phyloP scores from a whole-genome alignment of 2,797 vertebrate genomes.

The Potorous gilbertii region DNA sequence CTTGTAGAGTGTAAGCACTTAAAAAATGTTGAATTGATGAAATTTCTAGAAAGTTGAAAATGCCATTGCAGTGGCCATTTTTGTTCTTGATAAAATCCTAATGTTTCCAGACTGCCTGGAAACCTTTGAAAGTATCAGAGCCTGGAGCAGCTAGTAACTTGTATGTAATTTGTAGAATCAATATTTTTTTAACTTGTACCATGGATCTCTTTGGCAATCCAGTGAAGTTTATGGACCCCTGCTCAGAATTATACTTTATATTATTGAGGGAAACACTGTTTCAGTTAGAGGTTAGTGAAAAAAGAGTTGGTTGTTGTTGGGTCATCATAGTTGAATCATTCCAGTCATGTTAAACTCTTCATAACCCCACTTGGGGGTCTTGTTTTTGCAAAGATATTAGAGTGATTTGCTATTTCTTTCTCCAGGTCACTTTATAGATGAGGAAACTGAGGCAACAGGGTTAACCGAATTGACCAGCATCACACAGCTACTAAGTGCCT shows the following conservation, averaged over 20 bases:
- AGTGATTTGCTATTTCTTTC: not conserved
- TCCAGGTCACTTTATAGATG: not conserved
- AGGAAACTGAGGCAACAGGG: not conserved
- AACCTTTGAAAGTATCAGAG: not conserved
- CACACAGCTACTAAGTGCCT: not conserved
- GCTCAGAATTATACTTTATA: not conserved
- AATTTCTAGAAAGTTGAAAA: not conserved
- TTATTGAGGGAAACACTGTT: not conserved
- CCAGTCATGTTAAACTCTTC: not conserved
- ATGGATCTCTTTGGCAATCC: not conserved
- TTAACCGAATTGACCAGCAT: not conserved
- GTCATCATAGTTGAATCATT: not conserved
- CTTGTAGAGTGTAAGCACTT: not conserved
- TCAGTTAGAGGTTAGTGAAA: not conserved
- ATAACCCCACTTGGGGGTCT: not conserved
- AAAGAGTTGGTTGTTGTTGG: not conserved
- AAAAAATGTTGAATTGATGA: not conserved
- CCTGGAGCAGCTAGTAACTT: not conserved
- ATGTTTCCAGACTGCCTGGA: not conserved
- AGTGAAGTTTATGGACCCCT: not conserved
- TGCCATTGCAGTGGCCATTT: not conserved
- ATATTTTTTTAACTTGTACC: not conserved
- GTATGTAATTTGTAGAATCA: not conserved
- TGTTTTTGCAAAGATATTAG: not conserved
- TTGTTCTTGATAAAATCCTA: not conserved